phyloP scores from a whole-genome alignment of 2,797 vertebrate species.

The Simalia tracyae region DNA sequence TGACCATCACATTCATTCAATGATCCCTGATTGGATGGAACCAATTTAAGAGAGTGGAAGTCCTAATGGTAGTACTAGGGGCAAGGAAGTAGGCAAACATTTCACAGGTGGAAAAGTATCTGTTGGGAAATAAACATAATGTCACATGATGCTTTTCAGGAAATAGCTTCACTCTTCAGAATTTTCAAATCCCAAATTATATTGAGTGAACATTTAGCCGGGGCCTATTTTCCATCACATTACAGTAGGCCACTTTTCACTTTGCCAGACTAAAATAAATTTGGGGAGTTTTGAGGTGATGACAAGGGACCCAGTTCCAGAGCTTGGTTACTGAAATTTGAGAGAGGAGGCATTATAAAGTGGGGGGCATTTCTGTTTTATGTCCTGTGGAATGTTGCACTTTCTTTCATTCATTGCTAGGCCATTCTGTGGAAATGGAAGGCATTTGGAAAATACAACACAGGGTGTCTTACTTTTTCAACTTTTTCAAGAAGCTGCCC shows the following conservation, averaged over 20 bases:
- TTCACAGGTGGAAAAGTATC: not conserved
- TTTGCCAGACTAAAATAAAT: not conserved
- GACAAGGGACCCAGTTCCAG: not conserved
- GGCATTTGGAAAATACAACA: not conserved
- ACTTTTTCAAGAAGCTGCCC: not conserved
- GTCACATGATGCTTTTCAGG: not conserved
- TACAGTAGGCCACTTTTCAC: not conserved
- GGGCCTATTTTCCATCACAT: not conserved
- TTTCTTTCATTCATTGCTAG: not conserved
- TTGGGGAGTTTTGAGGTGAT: not conserved
- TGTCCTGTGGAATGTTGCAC: not conserved
- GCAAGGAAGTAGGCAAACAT: not conserved
- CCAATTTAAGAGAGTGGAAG: not conserved
- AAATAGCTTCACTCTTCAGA: not conserved
- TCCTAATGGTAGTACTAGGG: not conserved
- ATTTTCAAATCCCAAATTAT: not conserved
- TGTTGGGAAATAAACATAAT: not conserved
- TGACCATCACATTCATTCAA: not conserved
- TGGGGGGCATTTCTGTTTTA: not conserved
- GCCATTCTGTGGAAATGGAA: not conserved
- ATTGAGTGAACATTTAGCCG: not conserved
- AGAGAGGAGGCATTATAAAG: not conserved
- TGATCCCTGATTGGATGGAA: not conserved
- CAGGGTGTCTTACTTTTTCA: not conserved
- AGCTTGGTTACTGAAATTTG: not conserved